phyloP scores from a whole-genome alignment of 2,113 vertebrate species.

The Notechis scutatus region DNA sequence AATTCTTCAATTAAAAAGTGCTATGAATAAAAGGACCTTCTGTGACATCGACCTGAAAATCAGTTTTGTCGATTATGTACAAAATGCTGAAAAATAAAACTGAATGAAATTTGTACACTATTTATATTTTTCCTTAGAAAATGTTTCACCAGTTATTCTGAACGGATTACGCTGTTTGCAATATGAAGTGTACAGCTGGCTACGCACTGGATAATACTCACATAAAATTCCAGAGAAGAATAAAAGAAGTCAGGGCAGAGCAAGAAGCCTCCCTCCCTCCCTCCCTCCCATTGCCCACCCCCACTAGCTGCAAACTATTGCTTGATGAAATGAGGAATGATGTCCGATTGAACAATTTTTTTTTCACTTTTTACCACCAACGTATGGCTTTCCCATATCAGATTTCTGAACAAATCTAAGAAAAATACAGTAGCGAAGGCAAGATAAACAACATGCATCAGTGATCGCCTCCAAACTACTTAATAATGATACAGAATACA shows the following conservation, averaged over 20 bases:
- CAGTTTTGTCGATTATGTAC: slow-evolving; percentile 78
- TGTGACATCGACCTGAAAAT: slow-evolving; percentile 85
- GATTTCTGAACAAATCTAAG: slow-evolving; percentile 73
- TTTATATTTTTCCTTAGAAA: slow-evolving; percentile 83
- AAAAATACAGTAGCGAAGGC: slow-evolving; percentile 75
- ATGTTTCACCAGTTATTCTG: slow-evolving; percentile 71
- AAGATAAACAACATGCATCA: slow-evolving; percentile 78
- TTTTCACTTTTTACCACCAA: slow-evolving; percentile 75
- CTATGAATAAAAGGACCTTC: slow-evolving; percentile 80
- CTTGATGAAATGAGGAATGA: slow-evolving; percentile 66
- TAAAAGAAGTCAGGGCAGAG: slow-evolving; percentile 59
- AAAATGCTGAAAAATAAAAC: slow-evolving; percentile 83
- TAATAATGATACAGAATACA: slow-evolving; percentile 74
- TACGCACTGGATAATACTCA: slow-evolving; percentile 64
- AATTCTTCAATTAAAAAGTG: slow-evolving; percentile 85
- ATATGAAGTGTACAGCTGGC: slow-evolving; percentile 64
- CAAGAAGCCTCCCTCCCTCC: slow-evolving; percentile 63
- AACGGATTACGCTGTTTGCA: slow-evolving; percentile 73
- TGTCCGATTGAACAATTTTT: slow-evolving; percentile 61
- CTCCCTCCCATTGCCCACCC: neutral
- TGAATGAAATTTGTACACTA: slow-evolving; percentile 80
- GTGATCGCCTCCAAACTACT: slow-evolving; percentile 72
- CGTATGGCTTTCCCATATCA: slow-evolving; percentile 75
- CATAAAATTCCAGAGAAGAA: slow-evolving; percentile 56
- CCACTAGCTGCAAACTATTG: slow-evolving; percentile 74